Evolutionary conservation across 2,888 invertebrate genomes (phyloP).

Genomic region (Chrysolina oricalcia): DNA sequence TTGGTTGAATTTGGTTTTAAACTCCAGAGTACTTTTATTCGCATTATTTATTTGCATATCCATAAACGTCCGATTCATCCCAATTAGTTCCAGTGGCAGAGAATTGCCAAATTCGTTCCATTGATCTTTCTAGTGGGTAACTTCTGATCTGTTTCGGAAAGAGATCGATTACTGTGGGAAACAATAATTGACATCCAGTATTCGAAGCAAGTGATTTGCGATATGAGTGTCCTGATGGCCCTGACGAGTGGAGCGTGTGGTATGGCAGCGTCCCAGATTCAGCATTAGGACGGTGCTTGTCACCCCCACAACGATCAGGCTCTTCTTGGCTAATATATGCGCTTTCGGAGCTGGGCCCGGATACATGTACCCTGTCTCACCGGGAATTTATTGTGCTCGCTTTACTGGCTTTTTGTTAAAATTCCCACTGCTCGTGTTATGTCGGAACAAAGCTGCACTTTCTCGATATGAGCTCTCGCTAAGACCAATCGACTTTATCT

Average conservation of each 20-base stretch:
- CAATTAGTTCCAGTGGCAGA: no score
- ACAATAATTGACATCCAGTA: neutral
- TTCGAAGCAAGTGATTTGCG: conserved; percentile 35
- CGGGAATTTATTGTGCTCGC: conserved; percentile 63
- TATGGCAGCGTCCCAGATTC: conserved; percentile 42
- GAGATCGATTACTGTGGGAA: conserved; percentile 9
- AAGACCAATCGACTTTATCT: conserved; percentile 53
- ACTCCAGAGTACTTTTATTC: no score
- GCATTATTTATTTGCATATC: no score
- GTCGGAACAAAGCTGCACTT: conserved; percentile 61
- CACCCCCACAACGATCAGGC: conserved; percentile 51
- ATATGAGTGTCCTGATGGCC: conserved; percentile 38
- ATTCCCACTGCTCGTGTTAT: conserved; percentile 63
- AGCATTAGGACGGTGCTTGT: conserved; percentile 43
- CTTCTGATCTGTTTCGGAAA: neutral
- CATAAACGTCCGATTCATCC: no score
- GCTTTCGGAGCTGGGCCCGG: conserved; percentile 63
- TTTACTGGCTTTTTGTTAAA: conserved; percentile 66
- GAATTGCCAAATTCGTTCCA: no score
- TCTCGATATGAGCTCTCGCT: conserved; percentile 50
- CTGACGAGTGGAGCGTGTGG: conserved; percentile 41
- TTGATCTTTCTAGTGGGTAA: neutral
- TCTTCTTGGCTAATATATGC: conserved; percentile 63
- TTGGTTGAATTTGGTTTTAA: no score
- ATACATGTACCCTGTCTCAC: conserved; percentile 66